These are phyloP conservation scores for Gastracanthus pulcherrimus DNA, from an alignment of 2,888 invertebrate genomes.

Conservation along the genomic window DNA sequence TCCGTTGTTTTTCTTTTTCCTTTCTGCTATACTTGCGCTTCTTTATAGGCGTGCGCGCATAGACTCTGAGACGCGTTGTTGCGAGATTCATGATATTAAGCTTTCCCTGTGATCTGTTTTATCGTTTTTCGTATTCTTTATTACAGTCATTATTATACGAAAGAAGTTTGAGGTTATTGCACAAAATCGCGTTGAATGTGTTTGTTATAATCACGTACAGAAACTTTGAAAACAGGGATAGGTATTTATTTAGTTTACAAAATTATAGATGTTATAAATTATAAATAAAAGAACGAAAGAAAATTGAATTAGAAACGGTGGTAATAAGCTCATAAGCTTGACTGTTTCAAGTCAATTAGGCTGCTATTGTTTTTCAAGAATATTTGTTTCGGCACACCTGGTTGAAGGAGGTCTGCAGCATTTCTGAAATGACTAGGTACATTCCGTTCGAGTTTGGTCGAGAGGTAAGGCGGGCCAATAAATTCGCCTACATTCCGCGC, in stretches of 20 bases:
- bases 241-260: too few relatives aligned
- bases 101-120: slow-evolving; percentile 43
- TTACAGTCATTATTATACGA: slow-evolving; percentile 10
- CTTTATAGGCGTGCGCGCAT: neutral
- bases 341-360: slow-evolving; percentile 4
- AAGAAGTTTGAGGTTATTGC: too few relatives aligned
- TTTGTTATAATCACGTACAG: too few relatives aligned
- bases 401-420: slow-evolving; percentile 16
- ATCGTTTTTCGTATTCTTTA: slow-evolving; percentile 38
- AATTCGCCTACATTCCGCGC: slow-evolving; percentile 53
- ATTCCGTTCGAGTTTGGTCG: slow-evolving; percentile 36
- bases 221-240: too few relatives aligned
- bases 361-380: slow-evolving; percentile 22
- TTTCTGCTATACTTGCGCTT: too few relatives aligned
- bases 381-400: slow-evolving; percentile 44
- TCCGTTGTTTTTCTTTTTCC: slow-evolving; percentile 18
- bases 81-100: slow-evolving; percentile 47
- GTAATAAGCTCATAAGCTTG: neutral
- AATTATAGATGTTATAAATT: too few relatives aligned
- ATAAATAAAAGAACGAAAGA: neutral
- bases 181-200: too few relatives aligned
- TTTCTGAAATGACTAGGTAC: slow-evolving; percentile 48
- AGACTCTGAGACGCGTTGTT: neutral
- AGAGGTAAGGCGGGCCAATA: slow-evolving; percentile 50
- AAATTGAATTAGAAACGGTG: neutral